Base-by-base conservation (phyloP, 2,888 invertebrate genomes). In the Caradrina kadenii region DNA sequence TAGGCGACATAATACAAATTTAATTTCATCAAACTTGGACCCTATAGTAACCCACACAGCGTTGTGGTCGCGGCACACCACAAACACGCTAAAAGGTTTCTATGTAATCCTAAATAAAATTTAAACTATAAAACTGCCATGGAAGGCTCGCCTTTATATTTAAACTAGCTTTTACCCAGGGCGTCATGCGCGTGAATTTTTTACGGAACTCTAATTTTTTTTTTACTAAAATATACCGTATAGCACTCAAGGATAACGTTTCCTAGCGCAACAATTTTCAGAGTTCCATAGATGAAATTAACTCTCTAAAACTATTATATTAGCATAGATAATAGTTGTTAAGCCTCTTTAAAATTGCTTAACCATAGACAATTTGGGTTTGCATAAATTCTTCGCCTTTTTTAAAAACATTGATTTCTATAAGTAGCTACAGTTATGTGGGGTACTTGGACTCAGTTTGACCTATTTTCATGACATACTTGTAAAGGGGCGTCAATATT, bases 401-500 rank as follows among this genome's bases (percentile, higher is more conserved):
- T 54, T 39, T 11, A 0, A 21, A 48, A 64, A 73, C n/a, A 52
- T 39, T 26, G 13, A 45, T 39, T 35, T n/a, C 15, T 26, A n/a
- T n/a, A n/a, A n/a, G 10, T 17, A 15, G 11, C 15, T 22, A 2
- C n/a, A 13, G n/a, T 19, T 8, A 2, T 42, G 1, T 35, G n/a
- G 11, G n/a, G 7, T 48, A 39, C 49, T 71, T 71, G 6, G 6
- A 22, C 11, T 10, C 19, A 15, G 19, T 56, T 42, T 76, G 73
- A 76, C 73, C 70, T 53, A 70, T 42, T 69, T 73, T 21, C 56
- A 7, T 58, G 76, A 73, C 76, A 73, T 15, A 73, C 72, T 75
- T 54, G 11, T 21, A 21, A 39, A 17, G 26, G 26, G 15, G 15
- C 54, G 49, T 45, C 19, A 53, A 49, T 68, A 6, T 72, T 68